A percentile compares a stretch with the other conserved stretches of the same genome.
phyloP scores from a whole-genome alignment of 2,797 vertebrate species.

The Trachops cirrhosus region DNA sequence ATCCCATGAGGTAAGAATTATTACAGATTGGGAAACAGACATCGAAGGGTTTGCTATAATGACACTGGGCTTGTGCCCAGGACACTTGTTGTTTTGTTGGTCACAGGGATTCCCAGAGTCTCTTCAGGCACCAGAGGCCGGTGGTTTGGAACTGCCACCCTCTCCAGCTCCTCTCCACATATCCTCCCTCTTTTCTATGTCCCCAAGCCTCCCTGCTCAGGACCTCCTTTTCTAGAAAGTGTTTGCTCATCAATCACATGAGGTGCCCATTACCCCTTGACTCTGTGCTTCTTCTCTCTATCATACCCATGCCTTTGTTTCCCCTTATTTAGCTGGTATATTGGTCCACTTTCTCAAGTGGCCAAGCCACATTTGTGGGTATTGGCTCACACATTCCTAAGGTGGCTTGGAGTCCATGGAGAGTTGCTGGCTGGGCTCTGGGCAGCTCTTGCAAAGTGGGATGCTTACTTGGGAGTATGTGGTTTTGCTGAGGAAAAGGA shows the following conservation, averaged over 20 bases:
- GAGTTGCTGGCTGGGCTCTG: neutral
- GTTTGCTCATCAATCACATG: neutral
- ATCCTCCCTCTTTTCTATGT: neutral
- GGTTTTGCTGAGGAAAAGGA: neutral
- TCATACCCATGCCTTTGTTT: neutral
- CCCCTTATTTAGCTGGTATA: neutral
- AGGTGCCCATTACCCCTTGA: neutral
- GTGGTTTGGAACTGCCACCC: rapidly evolving
- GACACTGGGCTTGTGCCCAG: neutral
- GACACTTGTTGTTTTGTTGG: neutral
- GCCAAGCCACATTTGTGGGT: neutral
- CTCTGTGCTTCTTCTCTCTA: neutral
- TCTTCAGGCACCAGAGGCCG: neutral
- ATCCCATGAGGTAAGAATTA: neutral
- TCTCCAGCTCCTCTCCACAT: neutral
- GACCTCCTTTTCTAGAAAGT: neutral
- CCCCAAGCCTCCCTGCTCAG: neutral
- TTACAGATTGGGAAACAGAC: neutral
- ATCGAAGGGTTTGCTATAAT: neutral
- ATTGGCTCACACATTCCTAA: neutral
- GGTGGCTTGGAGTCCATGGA: neutral
- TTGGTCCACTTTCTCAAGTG: neutral
- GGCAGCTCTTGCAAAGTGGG: neutral
- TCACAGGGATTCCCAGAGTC: neutral
- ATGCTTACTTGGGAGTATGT: too few relatives aligned